phyloP scores from a whole-genome alignment of 2,888 invertebrate genomes.

The Sclerodermus sp. region DNA sequence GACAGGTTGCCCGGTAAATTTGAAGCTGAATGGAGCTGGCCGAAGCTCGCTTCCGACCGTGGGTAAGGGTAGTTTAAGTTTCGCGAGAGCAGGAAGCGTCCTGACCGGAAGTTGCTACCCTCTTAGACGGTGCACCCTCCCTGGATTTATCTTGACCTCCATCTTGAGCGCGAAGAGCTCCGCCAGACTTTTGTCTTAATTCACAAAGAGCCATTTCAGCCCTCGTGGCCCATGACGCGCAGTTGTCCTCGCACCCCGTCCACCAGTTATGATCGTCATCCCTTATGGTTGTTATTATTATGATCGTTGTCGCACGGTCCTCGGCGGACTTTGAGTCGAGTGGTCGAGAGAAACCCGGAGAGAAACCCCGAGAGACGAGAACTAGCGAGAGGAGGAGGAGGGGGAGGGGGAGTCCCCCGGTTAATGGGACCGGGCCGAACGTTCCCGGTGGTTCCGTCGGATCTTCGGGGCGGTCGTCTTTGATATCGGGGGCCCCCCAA shows the following conservation, averaged over 20 bases:
- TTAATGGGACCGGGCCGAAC: too few species aligned
- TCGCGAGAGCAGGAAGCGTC: conserved; percentile 32
- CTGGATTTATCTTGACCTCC: conserved; percentile 25
- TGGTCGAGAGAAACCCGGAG: too few species aligned
- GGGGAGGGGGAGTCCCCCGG: too few species aligned
- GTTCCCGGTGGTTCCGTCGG: conserved; percentile 24
- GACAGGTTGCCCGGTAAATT: conserved; percentile 12
- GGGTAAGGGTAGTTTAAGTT: conserved; percentile 27
- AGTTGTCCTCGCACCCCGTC: too few species aligned
- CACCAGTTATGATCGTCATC: too few species aligned
- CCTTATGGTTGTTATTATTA: too few species aligned
- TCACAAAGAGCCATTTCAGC: too few species aligned
- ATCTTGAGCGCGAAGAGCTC: conserved; percentile 17
- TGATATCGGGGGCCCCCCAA: conserved; percentile 36
- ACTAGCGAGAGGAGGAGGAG: too few species aligned
- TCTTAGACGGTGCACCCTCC: conserved; percentile 34
- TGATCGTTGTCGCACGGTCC: too few species aligned
- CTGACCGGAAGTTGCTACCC: conserved; percentile 40
- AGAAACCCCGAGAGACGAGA: too few species aligned
- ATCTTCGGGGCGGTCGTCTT: conserved; percentile 29
- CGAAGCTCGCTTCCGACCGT: conserved; percentile 20
- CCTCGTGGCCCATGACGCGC: too few species aligned
- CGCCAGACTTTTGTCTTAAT: not conserved
- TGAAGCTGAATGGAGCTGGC: conserved; percentile 14
- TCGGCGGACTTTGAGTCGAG: too few species aligned